Evolutionary conservation across 2,888 invertebrate genomes (phyloP).

Genomic region (Mellilla xanthometata): DNA sequence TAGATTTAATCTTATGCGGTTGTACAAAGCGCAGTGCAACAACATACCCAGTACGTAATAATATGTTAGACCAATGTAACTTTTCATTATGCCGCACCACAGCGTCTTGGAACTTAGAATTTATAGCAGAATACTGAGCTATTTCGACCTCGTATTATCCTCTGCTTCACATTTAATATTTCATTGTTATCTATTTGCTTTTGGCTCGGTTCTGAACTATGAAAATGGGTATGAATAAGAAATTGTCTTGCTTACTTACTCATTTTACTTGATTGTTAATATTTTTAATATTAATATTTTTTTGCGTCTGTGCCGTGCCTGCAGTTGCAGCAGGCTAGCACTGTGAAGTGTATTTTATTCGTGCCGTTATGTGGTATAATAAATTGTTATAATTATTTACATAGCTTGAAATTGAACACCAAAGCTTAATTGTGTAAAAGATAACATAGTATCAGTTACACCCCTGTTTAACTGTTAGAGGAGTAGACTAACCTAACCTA

Average conservation of each 20-base stretch:
- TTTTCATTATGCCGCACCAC: constrained; percentile 47
- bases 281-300: too few species aligned
- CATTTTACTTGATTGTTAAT: too few species aligned
- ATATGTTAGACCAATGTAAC: constrained; percentile 36
- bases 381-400: too few species aligned
- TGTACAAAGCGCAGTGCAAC: constrained; percentile 15
- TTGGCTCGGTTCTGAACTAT: constrained; percentile 12
- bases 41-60: constrained; percentile 9
- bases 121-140: constrained; percentile 45
- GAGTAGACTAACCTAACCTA: too few species aligned
- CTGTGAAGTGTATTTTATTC: too few species aligned
- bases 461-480: too few species aligned
- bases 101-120: constrained; percentile 42
- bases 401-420: too few species aligned
- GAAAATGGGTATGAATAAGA: constrained; percentile 4
- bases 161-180: constrained; percentile 33
- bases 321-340: too few species aligned
- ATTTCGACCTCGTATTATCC: constrained; percentile 43
- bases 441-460: too few species aligned
- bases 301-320: too few species aligned
- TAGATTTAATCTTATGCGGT: constrained; percentile 19
- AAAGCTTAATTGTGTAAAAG: too few species aligned
- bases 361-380: too few species aligned
- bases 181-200: constrained; percentile 31
- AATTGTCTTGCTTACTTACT: neutral